Conservation (phyloP, 2,888 invertebrate species). For the Macrosiphum euphorbiae region DNA sequence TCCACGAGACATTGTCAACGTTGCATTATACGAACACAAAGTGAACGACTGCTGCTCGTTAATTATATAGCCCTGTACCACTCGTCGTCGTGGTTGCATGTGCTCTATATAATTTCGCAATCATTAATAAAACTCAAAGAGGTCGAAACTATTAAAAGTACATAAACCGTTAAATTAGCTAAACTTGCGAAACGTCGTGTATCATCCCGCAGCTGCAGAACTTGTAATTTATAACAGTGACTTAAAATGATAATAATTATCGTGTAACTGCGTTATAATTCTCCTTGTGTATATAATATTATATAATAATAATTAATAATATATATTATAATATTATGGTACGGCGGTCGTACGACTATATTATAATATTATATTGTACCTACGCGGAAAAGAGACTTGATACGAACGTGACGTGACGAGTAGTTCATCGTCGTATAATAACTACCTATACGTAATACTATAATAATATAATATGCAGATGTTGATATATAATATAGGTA, state of each 20-base stretch:
- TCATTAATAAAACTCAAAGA: slow-evolving; percentile 41
- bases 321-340: not conserved
- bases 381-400: not conserved
- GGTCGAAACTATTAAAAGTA: slow-evolving; percentile 46
- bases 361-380: too few species aligned
- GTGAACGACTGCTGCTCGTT: slow-evolving; percentile 14
- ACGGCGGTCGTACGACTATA: not conserved
- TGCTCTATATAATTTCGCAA: slow-evolving; percentile 38
- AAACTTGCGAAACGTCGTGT: slow-evolving; percentile 26
- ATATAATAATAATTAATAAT: not conserved
- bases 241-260: slow-evolving; percentile 32
- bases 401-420: not conserved
- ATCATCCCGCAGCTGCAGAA: not conserved
- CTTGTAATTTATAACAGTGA: slow-evolving; percentile 33
- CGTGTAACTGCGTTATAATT: slow-evolving; percentile 4
- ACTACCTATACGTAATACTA: not conserved
- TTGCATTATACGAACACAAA: not conserved
- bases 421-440: not conserved
- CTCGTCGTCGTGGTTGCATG: slow-evolving; percentile 1
- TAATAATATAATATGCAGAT: not conserved
- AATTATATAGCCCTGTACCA: not conserved
- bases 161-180: slow-evolving; percentile 35
- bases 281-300: not conserved
- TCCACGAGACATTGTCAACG: slow-evolving; percentile 18
- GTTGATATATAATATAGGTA: not conserved